Conservation (phyloP, 2,888 invertebrate genomes). For the Mesochorus sp. region DNA sequence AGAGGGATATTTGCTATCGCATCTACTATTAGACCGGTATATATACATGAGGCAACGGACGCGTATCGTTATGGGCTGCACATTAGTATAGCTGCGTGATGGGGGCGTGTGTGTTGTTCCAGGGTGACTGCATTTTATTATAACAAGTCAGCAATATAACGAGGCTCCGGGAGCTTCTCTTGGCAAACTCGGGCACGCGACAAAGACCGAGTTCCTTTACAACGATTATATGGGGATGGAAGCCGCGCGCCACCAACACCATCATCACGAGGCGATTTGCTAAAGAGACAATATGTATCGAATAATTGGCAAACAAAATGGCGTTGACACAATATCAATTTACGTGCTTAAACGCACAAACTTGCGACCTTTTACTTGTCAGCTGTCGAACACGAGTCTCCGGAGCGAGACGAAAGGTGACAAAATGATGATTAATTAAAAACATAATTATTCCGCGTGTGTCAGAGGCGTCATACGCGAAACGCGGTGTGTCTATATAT, state of each 20-base stretch:
- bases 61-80: conserved; percentile 19
- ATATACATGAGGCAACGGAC: conserved; percentile 28
- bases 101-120: conserved; percentile 63
- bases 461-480: conserved; percentile 38
- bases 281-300: conserved; percentile 30
- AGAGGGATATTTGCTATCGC: conserved; percentile 47
- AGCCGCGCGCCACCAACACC: too few relatives aligned
- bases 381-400: neutral
- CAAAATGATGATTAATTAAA: conserved; percentile 81
- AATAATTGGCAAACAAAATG: conserved; percentile 18
- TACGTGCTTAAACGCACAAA: neutral
- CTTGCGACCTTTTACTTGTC: neutral
- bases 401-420: conserved; percentile 67
- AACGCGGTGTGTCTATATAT: conserved; percentile 52
- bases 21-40: conserved; percentile 42
- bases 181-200: conserved; percentile 72
- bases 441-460: conserved; percentile 77
- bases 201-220: conserved; percentile 61
- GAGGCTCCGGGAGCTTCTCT: conserved; percentile 69
- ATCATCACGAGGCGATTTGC: conserved; percentile 37
- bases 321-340: neutral
- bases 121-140: conserved; percentile 72
- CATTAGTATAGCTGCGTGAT: conserved; percentile 39
- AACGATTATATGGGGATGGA: conserved; percentile 38
- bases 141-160: conserved; percentile 77